Percentiles rank a stretch among this genome's conserved stretches.
phyloP scores from a whole-genome alignment of 2,888 invertebrate species.

The Xanthorhoe designata region DNA sequence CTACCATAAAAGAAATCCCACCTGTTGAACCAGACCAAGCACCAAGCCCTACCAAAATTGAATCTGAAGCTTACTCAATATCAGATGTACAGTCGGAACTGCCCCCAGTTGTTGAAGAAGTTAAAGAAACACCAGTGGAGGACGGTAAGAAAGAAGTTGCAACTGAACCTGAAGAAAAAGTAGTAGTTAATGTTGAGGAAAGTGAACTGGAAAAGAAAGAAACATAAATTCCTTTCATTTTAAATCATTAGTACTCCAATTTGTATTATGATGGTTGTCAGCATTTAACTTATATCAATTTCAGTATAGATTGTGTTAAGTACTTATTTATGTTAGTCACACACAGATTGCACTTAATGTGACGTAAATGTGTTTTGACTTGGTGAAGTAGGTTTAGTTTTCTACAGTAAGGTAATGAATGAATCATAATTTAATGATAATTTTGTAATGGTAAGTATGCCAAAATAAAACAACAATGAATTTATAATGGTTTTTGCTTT shows the following conservation, averaged over 20 bases:
- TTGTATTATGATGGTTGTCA: constrained; percentile 8
- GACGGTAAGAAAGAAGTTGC: constrained; percentile 28
- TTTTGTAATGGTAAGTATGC: constrained; percentile 32
- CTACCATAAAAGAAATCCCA: constrained; percentile 40
- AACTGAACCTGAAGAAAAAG: constrained; percentile 42
- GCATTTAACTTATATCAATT: constrained; percentile 24
- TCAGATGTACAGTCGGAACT: constrained; percentile 76
- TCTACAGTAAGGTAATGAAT: constrained; percentile 20
- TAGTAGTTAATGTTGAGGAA: constrained; percentile 41
- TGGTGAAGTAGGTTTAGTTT: constrained; percentile 19
- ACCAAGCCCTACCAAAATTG: constrained; percentile 50
- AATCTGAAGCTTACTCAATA: constrained; percentile 75
- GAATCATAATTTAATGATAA: constrained; percentile 45
- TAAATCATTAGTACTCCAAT: neutral
- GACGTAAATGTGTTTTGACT: constrained; percentile 12
- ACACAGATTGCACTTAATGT: neutral
- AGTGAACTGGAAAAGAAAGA: constrained; percentile 36
- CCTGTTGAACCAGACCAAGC: constrained; percentile 44
- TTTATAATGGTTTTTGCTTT: constrained; percentile 5
- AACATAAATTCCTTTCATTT: constrained; percentile 8
- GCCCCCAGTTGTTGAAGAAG: constrained; percentile 50
- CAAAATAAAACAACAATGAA: constrained; percentile 35
- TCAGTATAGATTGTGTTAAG: constrained; percentile 9
- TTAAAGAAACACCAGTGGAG: constrained; percentile 20
- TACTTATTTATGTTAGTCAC: constrained; percentile 3